Evolutionary conservation across 2,888 invertebrate species (phyloP), one percentile per base, ranked within the genome.

Genomic region (Drosophila testacea): DNA sequence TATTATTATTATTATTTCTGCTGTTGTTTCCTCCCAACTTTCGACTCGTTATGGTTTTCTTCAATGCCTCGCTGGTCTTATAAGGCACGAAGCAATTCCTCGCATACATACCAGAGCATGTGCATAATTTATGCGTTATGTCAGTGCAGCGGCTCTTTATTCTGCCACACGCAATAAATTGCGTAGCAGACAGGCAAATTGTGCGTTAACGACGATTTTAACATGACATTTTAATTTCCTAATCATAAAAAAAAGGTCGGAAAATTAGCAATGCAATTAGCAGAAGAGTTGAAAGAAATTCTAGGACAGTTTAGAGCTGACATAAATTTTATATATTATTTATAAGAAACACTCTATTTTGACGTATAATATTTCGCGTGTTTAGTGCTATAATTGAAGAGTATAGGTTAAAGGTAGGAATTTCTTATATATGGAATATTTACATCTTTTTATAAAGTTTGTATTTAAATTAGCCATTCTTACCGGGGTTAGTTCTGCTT

Each of bases 111-210:
- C 38, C 28, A 6, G 30, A 42, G 57, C 62, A 57, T 69, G 48
- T 88, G 72, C 69, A 83, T 83, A 85, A 88, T 83, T 88, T 82
- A 83, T 82, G 41, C 52, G 55, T 42, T 61, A 64, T 69, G 69
- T 65, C 84, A 65, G 74, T 61, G 50, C 54, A 62, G 22, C 42
- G 48, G 27, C 41, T 57, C 50, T 67, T 65, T 59, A 52, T 54
- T n/a, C 67, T 55, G 66, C 44, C 65, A 46, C 66, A 76, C 51
- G 69, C 73, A 59, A 39, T 30, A 73, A 84, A 69, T 76, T 83
- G 67, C 63, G 54, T 16, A 48, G 57, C 57, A 74, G 83, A 83
- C 86, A 74, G 34, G 57, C 57, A 83, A 83, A 83, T 85, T 88
- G 74, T 70, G 76, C 78, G 56, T 60, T 56, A 38, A 61, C 51